phyloP scores from a whole-genome alignment of 2,113 vertebrate genomes.

The Stomatorhinus ivindoensis region DNA sequence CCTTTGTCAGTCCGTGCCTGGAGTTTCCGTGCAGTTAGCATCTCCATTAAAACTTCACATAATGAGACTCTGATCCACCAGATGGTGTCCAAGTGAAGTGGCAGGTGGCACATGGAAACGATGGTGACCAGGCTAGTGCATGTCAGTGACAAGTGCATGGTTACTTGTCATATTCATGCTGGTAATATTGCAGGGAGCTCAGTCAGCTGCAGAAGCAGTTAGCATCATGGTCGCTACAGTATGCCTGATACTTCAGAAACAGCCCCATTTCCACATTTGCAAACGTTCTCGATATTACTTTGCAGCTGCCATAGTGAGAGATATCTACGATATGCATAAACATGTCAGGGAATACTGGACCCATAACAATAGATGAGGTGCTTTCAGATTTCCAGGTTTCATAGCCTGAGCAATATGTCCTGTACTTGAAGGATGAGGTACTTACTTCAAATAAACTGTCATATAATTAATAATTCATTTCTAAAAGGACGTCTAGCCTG shows the following conservation, averaged over 20 bases:
- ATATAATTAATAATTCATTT: background rate
- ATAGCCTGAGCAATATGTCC: background rate
- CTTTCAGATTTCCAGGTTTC: background rate
- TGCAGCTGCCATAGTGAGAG: background rate
- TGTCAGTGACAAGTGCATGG: background rate
- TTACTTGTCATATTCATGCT: background rate
- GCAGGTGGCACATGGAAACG: background rate
- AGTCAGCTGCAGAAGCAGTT: background rate
- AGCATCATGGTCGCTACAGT: background rate
- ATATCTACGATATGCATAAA: background rate
- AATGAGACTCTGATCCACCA: background rate
- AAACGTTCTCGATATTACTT: background rate
- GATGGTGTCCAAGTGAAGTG: background rate
- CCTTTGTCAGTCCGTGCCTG: background rate
- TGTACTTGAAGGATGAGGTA: background rate
- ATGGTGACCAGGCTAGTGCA: background rate
- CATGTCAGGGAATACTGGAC: background rate
- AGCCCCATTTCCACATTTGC: background rate
- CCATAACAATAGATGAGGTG: background rate
- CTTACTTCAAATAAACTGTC: background rate
- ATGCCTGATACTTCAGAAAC: background rate
- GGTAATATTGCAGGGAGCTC: background rate
- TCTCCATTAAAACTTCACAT: background rate
- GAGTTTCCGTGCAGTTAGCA: background rate
- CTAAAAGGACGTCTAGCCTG: background rate